Evolutionary conservation across 2,888 invertebrate genomes (phyloP).

Genomic region (Sipha maydis): DNA sequence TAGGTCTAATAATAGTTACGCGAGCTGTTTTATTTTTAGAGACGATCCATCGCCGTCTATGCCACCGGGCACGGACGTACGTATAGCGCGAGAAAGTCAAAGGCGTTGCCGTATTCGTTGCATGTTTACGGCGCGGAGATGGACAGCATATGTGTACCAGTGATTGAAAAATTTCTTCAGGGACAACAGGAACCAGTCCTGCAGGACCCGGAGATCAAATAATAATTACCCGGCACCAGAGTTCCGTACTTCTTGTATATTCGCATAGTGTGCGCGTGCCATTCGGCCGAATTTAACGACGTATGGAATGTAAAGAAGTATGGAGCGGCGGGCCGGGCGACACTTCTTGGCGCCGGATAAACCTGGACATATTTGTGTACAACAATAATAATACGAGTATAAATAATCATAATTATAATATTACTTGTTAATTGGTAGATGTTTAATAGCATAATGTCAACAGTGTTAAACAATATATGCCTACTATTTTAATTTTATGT

Average conservation of each 20-base stretch:
- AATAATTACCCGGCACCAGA: constrained; percentile 67
- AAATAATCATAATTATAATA: no score
- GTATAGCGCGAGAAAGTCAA: neutral
- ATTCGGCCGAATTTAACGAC: constrained; percentile 65
- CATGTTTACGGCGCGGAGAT: neutral
- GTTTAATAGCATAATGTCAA: neutral
- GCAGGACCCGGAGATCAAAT: constrained; percentile 19
- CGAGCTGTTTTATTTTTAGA: constrained; percentile 43
- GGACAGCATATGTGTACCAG: no score
- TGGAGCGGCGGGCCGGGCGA: constrained; percentile 72
- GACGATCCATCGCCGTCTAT: neutral
- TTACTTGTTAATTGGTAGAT: neutral
- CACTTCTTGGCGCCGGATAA: neutral
- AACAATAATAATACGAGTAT: neutral
- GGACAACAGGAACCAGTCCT: neutral
- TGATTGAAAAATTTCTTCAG: neutral
- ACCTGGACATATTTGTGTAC: neutral
- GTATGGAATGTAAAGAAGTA: constrained; percentile 99
- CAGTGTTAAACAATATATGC: neutral
- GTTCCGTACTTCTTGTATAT: constrained; percentile 95
- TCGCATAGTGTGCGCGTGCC: constrained; percentile 75
- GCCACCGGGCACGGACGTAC: neutral
- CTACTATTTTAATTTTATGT: neutral
- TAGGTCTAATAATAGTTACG: constrained; percentile 37
- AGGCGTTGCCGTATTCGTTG: neutral